Percentiles rank a stretch among this genome's conserved stretches.
Conservation (phyloP, 2,113 vertebrate genomes). For the Hippocampus mohnikei region DNA sequence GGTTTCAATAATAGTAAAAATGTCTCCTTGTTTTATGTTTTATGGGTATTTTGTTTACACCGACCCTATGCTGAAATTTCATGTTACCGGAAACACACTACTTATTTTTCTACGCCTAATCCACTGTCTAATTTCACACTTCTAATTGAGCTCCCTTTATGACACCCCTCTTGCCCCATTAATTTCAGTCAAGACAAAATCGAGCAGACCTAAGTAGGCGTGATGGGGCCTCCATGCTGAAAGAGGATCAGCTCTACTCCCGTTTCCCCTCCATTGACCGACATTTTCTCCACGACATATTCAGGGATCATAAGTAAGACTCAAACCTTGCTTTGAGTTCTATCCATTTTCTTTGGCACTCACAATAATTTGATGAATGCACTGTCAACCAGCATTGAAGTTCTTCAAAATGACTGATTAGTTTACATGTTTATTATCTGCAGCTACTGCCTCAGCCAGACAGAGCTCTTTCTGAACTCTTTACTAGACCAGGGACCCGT, state of each 20-base stretch:
- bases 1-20: too few species aligned
- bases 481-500: slow-evolving; percentile 85
- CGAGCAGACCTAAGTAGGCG: slow-evolving; percentile 70
- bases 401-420: background rate
- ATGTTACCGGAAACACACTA: too few species aligned
- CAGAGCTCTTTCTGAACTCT: slow-evolving; percentile 84
- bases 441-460: slow-evolving; percentile 88
- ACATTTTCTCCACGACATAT: slow-evolving; percentile 89
- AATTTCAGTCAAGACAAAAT: slow-evolving; percentile 74
- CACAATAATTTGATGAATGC: background rate
- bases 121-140: background rate
- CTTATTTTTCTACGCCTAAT: too few species aligned
- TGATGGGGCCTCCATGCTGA: slow-evolving; percentile 83
- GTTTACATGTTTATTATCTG: slow-evolving; percentile 28
- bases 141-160: background rate
- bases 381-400: background rate
- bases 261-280: slow-evolving; percentile 87
- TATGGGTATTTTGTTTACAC: too few species aligned
- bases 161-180: background rate
- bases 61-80: too few species aligned
- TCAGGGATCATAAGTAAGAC: slow-evolving; percentile 91
- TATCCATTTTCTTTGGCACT: background rate
- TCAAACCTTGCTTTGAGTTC: background rate
- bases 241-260: slow-evolving; percentile 86
- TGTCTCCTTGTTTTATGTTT: too few species aligned